A percentile compares a stretch with the other conserved stretches of the same genome.
Conservation (phyloP, 2,113 vertebrate species). For the Terrapene triunguis region DNA sequence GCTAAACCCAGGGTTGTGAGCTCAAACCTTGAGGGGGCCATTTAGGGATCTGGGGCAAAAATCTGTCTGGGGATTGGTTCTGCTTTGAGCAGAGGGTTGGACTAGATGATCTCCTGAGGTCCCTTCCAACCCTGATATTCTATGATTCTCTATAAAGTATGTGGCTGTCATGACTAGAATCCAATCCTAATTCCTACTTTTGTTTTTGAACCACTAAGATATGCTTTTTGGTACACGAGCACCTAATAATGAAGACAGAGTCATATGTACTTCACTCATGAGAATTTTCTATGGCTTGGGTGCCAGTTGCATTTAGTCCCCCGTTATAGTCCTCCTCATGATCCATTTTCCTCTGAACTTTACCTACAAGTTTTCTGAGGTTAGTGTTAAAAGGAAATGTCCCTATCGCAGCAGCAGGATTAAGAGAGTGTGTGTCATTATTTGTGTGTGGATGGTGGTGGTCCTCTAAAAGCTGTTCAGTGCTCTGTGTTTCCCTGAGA, state of each 20-base stretch:
- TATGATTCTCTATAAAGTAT: too few relatives aligned
- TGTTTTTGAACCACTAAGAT: not conserved
- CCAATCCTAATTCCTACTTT: not conserved
- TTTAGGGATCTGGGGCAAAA: too few relatives aligned
- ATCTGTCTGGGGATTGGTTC: too few relatives aligned
- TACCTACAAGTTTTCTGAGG: not conserved
- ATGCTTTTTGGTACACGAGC: not conserved
- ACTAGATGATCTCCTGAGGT: too few relatives aligned
- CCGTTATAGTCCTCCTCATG: not conserved
- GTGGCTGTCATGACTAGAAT: not conserved
- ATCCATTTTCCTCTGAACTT: not conserved
- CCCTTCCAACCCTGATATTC: too few relatives aligned
- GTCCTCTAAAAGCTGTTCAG: not conserved
- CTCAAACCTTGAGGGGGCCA: too few relatives aligned
- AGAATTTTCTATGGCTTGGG: too few relatives aligned
- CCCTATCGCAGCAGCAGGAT: not conserved
- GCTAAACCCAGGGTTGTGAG: too few relatives aligned
- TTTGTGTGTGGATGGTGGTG: not conserved
- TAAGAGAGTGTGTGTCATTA: not conserved
- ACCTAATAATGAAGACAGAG: not conserved
- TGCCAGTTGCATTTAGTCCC: too few relatives aligned
- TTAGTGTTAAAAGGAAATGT: not conserved
- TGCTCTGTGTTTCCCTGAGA: not conserved
- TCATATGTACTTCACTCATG: not conserved
- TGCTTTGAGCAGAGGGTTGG: too few relatives aligned